Percentiles rank a stretch among this genome's conserved stretches.
These are phyloP conservation scores for Sipha maydis DNA, from an alignment of 2,888 invertebrate genomes.

Conservation along the genomic window DNA sequence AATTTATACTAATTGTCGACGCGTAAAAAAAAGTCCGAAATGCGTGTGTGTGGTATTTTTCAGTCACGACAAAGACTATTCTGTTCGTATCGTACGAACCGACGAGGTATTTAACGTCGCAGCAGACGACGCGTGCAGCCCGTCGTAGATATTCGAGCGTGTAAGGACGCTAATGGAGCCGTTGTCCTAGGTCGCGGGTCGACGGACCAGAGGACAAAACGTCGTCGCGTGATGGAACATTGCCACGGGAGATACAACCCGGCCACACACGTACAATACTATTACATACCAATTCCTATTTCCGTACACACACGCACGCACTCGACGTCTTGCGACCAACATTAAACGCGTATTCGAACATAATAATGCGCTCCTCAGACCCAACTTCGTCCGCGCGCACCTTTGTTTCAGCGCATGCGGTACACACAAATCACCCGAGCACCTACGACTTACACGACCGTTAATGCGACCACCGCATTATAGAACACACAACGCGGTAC, in stretches of 20 bases:
- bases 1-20: not conserved
- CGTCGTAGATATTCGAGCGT: conserved; percentile 22
- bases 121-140: not conserved
- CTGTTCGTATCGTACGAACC: not conserved
- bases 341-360: conserved; percentile 9
- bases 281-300: not conserved
- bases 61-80: not conserved
- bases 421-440: not conserved
- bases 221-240: conserved; percentile 6
- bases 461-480: not conserved
- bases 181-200: conserved; percentile 46
- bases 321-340: not conserved
- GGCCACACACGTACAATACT: conserved; percentile 10
- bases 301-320: too few relatives aligned
- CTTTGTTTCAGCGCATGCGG: not conserved
- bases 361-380: not conserved
- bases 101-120: not conserved
- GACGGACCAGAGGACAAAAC: not conserved
- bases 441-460: not conserved
- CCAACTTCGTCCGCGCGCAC: not conserved
- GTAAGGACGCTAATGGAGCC: conserved; percentile 35
- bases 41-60: not conserved
- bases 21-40: not conserved
- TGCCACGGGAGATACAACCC: conserved; percentile 3
- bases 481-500: too few relatives aligned